Conservation (phyloP, 2,797 vertebrate species). For the Lacerta viridis region DNA sequence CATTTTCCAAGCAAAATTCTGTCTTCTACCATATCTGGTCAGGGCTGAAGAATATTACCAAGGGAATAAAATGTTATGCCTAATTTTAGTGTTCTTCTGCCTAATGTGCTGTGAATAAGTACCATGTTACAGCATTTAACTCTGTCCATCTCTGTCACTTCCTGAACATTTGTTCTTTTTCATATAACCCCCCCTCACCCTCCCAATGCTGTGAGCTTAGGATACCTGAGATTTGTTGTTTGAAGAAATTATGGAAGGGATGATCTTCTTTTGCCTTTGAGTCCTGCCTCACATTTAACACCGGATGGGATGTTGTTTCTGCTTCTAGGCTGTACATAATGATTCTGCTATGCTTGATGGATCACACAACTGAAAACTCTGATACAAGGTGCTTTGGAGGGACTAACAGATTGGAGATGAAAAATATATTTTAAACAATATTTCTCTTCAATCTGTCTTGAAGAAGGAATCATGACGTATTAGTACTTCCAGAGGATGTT, state of each 20-base stretch:
- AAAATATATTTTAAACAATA: slow-evolving; percentile 27
- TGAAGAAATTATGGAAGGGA: slow-evolving; percentile 13
- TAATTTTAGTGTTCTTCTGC: slow-evolving; percentile 74
- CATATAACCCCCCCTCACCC: slow-evolving; percentile 14
- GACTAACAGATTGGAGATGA: slow-evolving; percentile 24
- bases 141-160: slow-evolving; percentile 66
- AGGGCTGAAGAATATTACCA: slow-evolving; percentile 67
- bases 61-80: slow-evolving; percentile 77
- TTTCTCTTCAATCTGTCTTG: slow-evolving; percentile 4
- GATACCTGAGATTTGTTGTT: slow-evolving; percentile 31
- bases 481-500: slow-evolving; percentile 17
- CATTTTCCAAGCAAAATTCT: slow-evolving; percentile 66
- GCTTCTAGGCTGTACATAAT: not conserved
- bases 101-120: slow-evolving; percentile 77
- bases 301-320: slow-evolving; percentile 43
- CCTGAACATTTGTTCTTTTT: slow-evolving; percentile 49
- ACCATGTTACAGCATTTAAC: slow-evolving; percentile 73
- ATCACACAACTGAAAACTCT: slow-evolving; percentile 45
- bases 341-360: slow-evolving; percentile 18
- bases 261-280: slow-evolving; percentile 1
- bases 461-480: not conserved
- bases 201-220: slow-evolving; percentile 31
- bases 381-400: not conserved
- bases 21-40: slow-evolving; percentile 62
- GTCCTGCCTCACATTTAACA: slow-evolving; percentile 20